Conservation (phyloP, 2,797 vertebrate genomes). For the Notolepis coatsorum region DNA sequence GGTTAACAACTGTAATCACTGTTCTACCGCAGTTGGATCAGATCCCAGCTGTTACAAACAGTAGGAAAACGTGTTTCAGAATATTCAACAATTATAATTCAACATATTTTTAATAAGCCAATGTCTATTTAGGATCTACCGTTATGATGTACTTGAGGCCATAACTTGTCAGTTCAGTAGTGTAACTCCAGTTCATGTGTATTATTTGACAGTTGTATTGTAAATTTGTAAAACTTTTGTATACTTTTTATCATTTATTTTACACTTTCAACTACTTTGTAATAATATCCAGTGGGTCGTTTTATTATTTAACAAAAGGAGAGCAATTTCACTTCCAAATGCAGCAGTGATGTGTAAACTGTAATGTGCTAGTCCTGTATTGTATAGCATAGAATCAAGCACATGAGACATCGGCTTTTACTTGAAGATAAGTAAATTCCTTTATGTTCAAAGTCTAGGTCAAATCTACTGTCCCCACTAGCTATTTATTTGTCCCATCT, state of each 20-base stretch:
- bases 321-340: not conserved
- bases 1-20: slow-evolving; percentile 8
- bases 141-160: not conserved
- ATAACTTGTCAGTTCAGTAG: not conserved
- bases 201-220: slow-evolving; percentile 41
- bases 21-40: slow-evolving; percentile 24
- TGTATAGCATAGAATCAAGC: slow-evolving; percentile 32
- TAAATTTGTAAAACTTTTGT: slow-evolving; percentile 55
- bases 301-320: slow-evolving; percentile 7
- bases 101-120: not conserved
- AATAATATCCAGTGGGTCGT: slow-evolving; percentile 17
- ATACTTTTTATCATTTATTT: slow-evolving; percentile 26
- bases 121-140: slow-evolving; percentile 6
- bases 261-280: slow-evolving; percentile 38
- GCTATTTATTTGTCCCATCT: not conserved
- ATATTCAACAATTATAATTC: too few species aligned
- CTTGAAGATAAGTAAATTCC: slow-evolving; percentile 14
- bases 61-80: too few species aligned
- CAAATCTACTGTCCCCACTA: slow-evolving; percentile 13
- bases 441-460: not conserved
- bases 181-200: not conserved
- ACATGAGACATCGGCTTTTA: slow-evolving; percentile 30
- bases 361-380: not conserved
- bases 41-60: too few species aligned
- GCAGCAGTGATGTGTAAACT: not conserved